Evolutionary conservation across 2,113 vertebrate genomes (phyloP).

Genomic region (Tinamus guttatus): DNA sequence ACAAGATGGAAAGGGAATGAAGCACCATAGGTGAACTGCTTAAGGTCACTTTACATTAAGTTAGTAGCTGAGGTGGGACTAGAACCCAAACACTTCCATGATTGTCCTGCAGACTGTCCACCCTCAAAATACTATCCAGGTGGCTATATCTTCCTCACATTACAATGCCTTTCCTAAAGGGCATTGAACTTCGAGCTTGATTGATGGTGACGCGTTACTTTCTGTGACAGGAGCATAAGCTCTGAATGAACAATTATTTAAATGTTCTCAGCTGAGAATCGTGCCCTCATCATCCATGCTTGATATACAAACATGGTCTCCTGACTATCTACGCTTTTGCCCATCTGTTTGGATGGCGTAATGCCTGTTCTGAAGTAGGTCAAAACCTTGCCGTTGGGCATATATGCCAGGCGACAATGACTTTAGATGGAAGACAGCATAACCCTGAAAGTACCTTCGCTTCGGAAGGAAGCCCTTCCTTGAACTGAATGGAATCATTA

Average conservation of each 20-base stretch:
- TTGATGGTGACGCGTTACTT: conserved; percentile 67
- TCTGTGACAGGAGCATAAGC: conserved; percentile 73
- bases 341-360: conserved; percentile 84
- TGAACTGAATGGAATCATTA: neutral
- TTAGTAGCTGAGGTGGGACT: neutral
- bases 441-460: conserved; percentile 60
- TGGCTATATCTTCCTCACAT: neutral
- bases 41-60: neutral
- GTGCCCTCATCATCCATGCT: conserved; percentile 77
- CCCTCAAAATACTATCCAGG: neutral
- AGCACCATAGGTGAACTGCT: neutral
- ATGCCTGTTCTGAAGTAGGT: conserved; percentile 82
- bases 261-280: conserved; percentile 78
- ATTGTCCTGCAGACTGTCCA: neutral
- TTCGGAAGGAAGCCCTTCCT: conserved; percentile 33
- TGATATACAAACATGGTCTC: conserved; percentile 81
- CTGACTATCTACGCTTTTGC: conserved; percentile 78
- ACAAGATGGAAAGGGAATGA: neutral
- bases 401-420: conserved; percentile 70
- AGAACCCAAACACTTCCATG: neutral
- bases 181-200: conserved; percentile 12
- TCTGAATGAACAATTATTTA: conserved; percentile 80
- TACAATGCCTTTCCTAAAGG: conserved; percentile 42
- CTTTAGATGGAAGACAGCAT: conserved; percentile 52
- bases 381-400: conserved; percentile 72